Conservation (phyloP, 2,113 vertebrate genomes). For the Coptodon rendalli region DNA sequence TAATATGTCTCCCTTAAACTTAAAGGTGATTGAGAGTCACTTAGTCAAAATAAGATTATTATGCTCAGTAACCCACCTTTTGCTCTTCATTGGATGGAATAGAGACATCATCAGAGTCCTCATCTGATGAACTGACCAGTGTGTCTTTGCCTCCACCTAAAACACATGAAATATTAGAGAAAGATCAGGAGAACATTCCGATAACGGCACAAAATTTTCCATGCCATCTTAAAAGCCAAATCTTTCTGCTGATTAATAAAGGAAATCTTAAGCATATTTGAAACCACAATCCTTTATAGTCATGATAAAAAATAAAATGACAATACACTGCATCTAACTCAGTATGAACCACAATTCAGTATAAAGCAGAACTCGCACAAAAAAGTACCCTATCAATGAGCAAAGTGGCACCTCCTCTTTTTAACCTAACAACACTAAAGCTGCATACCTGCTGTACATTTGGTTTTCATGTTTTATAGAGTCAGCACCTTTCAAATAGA, state of each 20-base stretch:
- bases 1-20: not conserved
- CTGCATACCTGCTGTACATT: not conserved
- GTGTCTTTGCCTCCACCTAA: slow-evolving; percentile 73
- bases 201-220: not conserved
- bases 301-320: not conserved
- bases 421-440: not conserved
- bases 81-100: slow-evolving; percentile 83
- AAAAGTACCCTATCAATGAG: not conserved
- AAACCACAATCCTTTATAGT: not conserved
- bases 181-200: not conserved
- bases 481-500: not conserved
- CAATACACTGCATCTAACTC: not conserved
- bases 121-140: slow-evolving; percentile 76
- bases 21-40: not conserved
- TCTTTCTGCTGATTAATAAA: not conserved
- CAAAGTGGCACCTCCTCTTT: not conserved
- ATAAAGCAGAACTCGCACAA: not conserved
- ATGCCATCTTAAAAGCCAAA: not conserved
- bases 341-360: not conserved
- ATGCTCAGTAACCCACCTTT: slow-evolving; percentile 73
- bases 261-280: not conserved
- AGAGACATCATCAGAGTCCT: slow-evolving; percentile 81
- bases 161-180: not conserved
- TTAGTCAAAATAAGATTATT: not conserved
- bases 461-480: not conserved